Evolutionary conservation across 2,888 invertebrate species (phyloP).

Genomic region (Mythimna albipuncta): DNA sequence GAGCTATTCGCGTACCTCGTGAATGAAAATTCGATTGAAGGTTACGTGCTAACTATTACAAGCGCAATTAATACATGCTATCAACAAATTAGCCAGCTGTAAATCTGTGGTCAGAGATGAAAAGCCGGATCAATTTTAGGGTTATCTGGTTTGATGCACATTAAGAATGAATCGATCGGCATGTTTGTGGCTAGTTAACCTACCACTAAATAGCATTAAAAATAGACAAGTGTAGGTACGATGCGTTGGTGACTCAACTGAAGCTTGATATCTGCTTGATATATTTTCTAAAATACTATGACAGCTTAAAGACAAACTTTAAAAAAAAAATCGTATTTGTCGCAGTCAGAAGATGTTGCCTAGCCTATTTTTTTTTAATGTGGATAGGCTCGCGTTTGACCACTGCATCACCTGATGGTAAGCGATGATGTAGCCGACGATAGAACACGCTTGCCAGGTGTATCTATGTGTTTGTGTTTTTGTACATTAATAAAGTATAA

Average conservation of each 20-base stretch:
- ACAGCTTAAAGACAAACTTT: no score
- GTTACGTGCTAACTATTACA: constrained; percentile 51
- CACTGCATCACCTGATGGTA: no score
- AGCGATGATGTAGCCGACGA: no score
- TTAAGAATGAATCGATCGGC: constrained; percentile 12
- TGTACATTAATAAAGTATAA: not conserved
- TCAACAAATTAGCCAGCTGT: constrained; percentile 36
- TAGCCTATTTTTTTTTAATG: not conserved
- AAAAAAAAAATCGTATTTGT: no score
- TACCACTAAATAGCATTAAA: not conserved
- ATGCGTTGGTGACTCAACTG: no score
- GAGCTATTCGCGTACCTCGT: constrained; percentile 46
- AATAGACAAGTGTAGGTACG: not conserved
- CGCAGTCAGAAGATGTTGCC: no score
- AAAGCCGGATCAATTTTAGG: constrained; percentile 14
- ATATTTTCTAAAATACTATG: not conserved
- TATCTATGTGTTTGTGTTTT: no score
- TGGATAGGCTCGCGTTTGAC: no score
- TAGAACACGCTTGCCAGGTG: no score
- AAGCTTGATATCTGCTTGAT: not conserved
- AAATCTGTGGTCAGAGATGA: constrained; percentile 24
- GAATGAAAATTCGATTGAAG: constrained; percentile 58
- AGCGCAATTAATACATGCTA: constrained; percentile 42
- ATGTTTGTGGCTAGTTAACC: not conserved
- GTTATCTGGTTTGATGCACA: constrained; percentile 21